phyloP scores from a whole-genome alignment of 2,888 invertebrate species.

The Vannuccia rotundouncinata region DNA sequence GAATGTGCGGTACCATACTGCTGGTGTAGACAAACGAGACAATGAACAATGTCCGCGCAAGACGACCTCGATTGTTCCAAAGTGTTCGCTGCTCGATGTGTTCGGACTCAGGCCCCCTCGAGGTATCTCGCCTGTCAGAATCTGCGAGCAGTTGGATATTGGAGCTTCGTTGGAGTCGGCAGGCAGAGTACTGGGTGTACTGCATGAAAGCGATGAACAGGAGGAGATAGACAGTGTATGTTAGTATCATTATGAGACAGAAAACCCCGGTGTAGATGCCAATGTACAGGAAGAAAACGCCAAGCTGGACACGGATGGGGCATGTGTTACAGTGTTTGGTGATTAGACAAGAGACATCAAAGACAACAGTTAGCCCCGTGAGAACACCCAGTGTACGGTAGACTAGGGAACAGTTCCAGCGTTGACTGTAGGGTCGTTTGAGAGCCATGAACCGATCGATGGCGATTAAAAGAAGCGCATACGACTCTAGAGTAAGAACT shows the following conservation, averaged over 20 bases:
- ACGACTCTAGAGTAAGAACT: neutral
- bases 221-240: neutral
- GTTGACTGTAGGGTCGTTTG: neutral
- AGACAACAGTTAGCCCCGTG: neutral
- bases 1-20: constrained; percentile 9
- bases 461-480: neutral
- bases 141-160: neutral
- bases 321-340: neutral
- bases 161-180: neutral
- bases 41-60: neutral
- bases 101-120: neutral
- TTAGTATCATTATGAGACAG: neutral
- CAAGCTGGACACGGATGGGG: neutral
- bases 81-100: neutral
- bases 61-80: neutral
- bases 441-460: neutral
- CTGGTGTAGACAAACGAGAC: neutral
- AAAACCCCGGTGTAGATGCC: neutral
- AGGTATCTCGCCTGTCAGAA: no score
- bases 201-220: neutral
- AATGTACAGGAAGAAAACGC: neutral
- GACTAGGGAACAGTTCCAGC: neutral
- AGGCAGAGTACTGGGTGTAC: neutral
- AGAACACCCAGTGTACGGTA: neutral
- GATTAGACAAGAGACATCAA: neutral